phyloP scores from a whole-genome alignment of 2,113 vertebrate species.

The Pelodiscus sinensis region DNA sequence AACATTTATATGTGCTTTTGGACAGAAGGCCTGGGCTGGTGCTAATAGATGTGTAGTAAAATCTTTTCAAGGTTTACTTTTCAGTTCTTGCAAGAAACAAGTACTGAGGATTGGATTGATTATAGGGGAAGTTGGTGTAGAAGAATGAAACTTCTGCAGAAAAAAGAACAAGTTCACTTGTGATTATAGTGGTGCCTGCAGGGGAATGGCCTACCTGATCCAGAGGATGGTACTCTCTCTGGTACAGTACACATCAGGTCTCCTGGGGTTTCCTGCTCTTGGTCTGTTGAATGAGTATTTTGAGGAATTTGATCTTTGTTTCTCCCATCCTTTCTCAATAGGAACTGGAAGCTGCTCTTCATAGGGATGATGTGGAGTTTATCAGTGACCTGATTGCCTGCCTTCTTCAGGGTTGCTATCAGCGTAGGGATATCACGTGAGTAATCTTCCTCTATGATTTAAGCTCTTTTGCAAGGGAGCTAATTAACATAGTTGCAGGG shows the following conservation, averaged over 20 bases:
- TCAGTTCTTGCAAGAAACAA: conserved; percentile 32
- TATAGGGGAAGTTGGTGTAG: neutral
- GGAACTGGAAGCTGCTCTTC: conserved; percentile 96
- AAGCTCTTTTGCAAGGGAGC: conserved; percentile 34
- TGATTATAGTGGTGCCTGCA: neutral
- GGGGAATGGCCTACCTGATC: neutral
- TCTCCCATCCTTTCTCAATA: conserved; percentile 58
- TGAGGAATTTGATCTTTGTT: conserved; percentile 31
- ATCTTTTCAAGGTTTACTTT: conserved; percentile 55
- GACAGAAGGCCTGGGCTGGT: conserved; percentile 36
- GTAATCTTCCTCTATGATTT: conserved; percentile 62
- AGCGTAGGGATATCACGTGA: conserved; percentile 97
- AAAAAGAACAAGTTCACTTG: neutral
- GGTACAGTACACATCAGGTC: neutral
- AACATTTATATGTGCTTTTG: neutral
- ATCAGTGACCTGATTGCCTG: conserved; percentile 93
- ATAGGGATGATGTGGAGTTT: conserved; percentile 91
- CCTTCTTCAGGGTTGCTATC: conserved; percentile 97
- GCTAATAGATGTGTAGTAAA: conserved; percentile 42
- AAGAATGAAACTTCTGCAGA: neutral
- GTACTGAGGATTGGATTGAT: neutral
- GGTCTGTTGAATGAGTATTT: neutral
- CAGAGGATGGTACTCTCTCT: neutral
- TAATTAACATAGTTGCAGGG: neutral
- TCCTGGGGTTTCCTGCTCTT: neutral